Base-by-base conservation (phyloP, 1,140 invertebrate genomes). In the Dermatophagoides farinae region DNA sequence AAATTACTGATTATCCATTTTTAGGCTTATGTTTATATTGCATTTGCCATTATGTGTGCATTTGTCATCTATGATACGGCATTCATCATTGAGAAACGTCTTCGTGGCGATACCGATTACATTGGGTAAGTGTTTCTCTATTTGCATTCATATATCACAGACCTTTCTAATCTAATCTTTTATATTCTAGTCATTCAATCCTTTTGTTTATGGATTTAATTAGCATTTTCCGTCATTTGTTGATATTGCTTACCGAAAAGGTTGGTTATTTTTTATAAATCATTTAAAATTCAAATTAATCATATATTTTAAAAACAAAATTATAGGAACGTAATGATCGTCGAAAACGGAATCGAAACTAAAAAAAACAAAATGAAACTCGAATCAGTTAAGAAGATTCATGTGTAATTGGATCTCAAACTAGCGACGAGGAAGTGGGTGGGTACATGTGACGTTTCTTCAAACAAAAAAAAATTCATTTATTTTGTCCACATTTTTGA, bases 31-130 rank as follows among this genome's bases (percentile, higher is more conserved):
- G 71, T 97, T 12, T 95, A 96, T 70, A 67, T 88, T 53, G 89
- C 90, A 55, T 76, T 97, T 16, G 74, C 82, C 51, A 72, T 93
- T 6, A 90, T 97, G 82, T 92, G 88, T 71, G 88, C 81, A 50
- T 97, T 97, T 72, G 81, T 97, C 23, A 76, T 97, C 37, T 97
- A 87, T 68, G 92, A 97, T 69, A 97, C 92, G 11, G 91, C 96
- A 73, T 73, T 89, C 54, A 97, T 97, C 64, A 83, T 95, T 64
- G 89, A 95, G 70, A 96, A 95, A 71, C 79, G 82, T 65, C 79
- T 86, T 57, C 77, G 79, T 68, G 91, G 91, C 51, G 91, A 83
- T 74, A 86, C 82, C 68, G 92, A 97, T 73, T 95, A 88, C 70
- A 83, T 97, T 65, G 72, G 70, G 75, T 75, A 69, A 67, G 68